Conservation (phyloP, 1,140 invertebrate genomes). For the Limonius californicus region DNA sequence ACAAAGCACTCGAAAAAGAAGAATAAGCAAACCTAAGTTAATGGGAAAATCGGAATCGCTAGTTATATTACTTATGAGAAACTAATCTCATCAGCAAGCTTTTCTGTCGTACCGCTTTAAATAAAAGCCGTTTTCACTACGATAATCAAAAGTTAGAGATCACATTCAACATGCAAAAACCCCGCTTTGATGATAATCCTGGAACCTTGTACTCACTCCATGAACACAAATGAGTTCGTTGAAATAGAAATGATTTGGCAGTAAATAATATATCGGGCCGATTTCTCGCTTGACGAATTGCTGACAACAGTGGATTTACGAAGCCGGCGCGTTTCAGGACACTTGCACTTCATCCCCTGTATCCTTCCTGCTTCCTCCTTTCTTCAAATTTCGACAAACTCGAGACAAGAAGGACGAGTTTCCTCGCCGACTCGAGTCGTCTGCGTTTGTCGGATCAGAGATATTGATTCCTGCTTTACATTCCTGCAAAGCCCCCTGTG, state of each 20-base stretch:
- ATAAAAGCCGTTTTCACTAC: too few species aligned
- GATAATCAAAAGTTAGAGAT: too few species aligned
- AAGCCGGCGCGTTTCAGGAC: background rate
- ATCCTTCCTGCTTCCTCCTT: background rate
- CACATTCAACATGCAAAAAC: too few species aligned
- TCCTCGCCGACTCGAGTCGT: background rate
- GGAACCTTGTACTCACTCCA: background rate
- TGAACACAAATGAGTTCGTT: background rate
- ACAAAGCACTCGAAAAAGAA: too few species aligned
- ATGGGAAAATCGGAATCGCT: too few species aligned
- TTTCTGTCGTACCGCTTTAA: too few species aligned
- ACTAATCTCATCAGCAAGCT: too few species aligned
- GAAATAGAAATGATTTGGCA: constrained; percentile 14
- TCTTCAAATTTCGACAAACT: background rate
- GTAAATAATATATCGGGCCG: constrained; percentile 15
- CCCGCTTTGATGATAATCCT: too few species aligned
- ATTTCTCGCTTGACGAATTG: constrained; percentile 15
- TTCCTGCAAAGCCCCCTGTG: background rate
- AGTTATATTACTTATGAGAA: too few species aligned
- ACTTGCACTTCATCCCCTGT: background rate
- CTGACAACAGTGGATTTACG: background rate
- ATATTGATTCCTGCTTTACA: constrained; percentile 1
- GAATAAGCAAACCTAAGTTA: too few species aligned
- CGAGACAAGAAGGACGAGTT: background rate
- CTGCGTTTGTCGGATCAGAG: background rate